Evolutionary conservation across 2,797 vertebrate genomes (phyloP).

Genomic region (Kryptopterus vitreolus): DNA sequence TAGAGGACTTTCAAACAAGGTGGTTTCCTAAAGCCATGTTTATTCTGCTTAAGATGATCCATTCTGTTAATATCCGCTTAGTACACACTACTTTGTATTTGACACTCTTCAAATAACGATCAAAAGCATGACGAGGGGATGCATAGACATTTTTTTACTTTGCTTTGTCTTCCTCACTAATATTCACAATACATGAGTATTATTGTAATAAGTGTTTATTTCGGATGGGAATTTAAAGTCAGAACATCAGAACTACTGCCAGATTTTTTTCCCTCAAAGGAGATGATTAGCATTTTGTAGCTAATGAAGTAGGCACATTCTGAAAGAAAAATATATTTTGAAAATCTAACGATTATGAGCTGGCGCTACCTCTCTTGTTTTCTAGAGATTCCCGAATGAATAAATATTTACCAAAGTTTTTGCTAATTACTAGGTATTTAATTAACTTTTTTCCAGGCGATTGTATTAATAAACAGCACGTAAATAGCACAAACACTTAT

Average conservation of each 20-base stretch:
- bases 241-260: conserved; percentile 27
- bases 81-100: conserved; percentile 21
- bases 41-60: background rate
- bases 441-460: background rate
- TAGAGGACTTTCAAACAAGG: conserved; percentile 32
- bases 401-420: background rate
- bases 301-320: conserved; percentile 27
- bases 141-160: conserved; percentile 4
- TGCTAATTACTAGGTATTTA: background rate
- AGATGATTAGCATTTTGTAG: conserved; percentile 44
- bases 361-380: background rate
- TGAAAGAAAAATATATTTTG: conserved; percentile 8
- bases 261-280: conserved; percentile 38
- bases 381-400: background rate
- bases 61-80: background rate
- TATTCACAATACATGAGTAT: background rate
- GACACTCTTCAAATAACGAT: background rate
- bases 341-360: background rate
- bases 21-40: conserved; percentile 31
- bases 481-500: background rate
- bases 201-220: conserved; percentile 38
- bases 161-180: background rate
- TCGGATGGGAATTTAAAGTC: conserved; percentile 29
- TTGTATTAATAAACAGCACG: background rate
- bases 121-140: background rate